A percentile compares a stretch with the other conserved stretches of the same genome.
Evolutionary conservation across 1,140 invertebrate species (phyloP).

Genomic region (Mylabris phalerata): DNA sequence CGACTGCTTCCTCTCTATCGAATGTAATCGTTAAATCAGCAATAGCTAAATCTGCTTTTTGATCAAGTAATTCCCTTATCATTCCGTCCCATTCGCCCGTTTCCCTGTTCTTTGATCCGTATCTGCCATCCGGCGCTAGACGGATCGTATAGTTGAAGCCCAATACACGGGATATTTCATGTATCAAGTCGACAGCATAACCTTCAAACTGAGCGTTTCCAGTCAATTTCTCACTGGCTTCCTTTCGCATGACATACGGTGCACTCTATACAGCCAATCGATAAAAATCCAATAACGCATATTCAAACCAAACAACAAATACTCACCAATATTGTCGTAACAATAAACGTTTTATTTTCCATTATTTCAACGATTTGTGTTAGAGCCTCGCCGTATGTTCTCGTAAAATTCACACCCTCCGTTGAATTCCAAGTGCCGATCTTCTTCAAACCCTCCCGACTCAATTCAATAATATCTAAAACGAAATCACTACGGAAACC

Average conservation of each 20-base stretch:
- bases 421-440: slow-evolving; percentile 86
- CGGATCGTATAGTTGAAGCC: slow-evolving; percentile 87
- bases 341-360: slow-evolving; percentile 86
- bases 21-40: slow-evolving; percentile 92
- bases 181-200: slow-evolving; percentile 79
- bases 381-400: slow-evolving; percentile 74
- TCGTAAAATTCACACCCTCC: slow-evolving; percentile 84
- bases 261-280: slow-evolving; percentile 58
- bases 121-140: slow-evolving; percentile 68
- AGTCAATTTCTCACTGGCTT: slow-evolving; percentile 67
- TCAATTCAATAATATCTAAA: slow-evolving; percentile 84
- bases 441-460: slow-evolving; percentile 69
- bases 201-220: slow-evolving; percentile 87
- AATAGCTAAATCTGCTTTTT: slow-evolving; percentile 86
- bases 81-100: slow-evolving; percentile 87
- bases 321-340: slow-evolving; percentile 85
- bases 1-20: slow-evolving; percentile 80
- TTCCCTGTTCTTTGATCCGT: slow-evolving; percentile 38
- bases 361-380: slow-evolving; percentile 80
- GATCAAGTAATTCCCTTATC: slow-evolving; percentile 83
- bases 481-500: slow-evolving; percentile 87
- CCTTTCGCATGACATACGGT: slow-evolving; percentile 86
- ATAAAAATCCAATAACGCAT: background rate
- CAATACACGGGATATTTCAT: slow-evolving; percentile 79
- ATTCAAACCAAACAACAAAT: background rate